Evolutionary conservation across 1,140 invertebrate genomes (phyloP), one percentile per base, ranked within the genome.

Genomic region (Pseudomyrmex pallidus): DNA sequence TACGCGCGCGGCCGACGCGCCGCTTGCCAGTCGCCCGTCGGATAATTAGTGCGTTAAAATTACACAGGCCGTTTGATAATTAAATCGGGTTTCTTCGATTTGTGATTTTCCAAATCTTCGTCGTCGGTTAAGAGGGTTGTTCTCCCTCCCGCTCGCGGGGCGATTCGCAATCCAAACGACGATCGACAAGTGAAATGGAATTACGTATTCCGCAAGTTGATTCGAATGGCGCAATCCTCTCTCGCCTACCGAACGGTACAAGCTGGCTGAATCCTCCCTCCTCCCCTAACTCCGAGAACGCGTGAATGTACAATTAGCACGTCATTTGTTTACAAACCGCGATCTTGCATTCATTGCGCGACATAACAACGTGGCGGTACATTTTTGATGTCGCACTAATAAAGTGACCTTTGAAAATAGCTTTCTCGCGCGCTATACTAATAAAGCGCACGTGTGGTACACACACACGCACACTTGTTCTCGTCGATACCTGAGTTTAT

Each of bases 371-470:
- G 10, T 13, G 13, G 3, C 56, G 15, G 15, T 59, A 70, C 76
- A 78, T 70, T 80, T 80, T 80, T 59, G 54, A 70, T 78, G 44
- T 4, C 54, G 17, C 20, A n/a, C 54, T 44, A 44, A 78, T 66
- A 72, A 80, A 72, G 59, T 80, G 76, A 80, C 20, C 76, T 59
- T 72, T 80, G 54, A 80, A 80, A 80, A 80, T 61, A 50, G 66
- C 66, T 12, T 48, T 17, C 25, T 35, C 35, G 35, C 35, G 35
- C 59, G 57, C 44, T 44, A 17, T 17, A 48, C 35, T 70, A 70
- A 80, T 56, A 66, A 80, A 50, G 76, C 64, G 44, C 25, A 25
- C 48, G 64, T 70, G 52, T 54, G 48, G 35, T 7, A 35, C 35
- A 35, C 35, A 35, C 0, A 35, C 35, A 35, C 35, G 7, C 35